Percentiles rank a stretch among this genome's conserved stretches.
Conservation (phyloP, 2,888 invertebrate genomes). For the Cistogaster globosa region DNA sequence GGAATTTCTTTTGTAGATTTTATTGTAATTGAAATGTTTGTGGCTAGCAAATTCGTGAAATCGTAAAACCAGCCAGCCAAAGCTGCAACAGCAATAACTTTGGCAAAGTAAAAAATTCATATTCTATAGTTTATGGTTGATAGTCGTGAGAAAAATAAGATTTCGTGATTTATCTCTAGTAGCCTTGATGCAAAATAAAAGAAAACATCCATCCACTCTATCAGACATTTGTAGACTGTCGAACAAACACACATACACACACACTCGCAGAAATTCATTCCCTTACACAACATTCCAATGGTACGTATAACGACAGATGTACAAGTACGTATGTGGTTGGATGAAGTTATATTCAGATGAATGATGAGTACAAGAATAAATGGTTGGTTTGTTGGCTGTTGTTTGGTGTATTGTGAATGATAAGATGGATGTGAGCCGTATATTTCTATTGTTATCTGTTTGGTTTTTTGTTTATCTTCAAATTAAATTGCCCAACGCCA, state of each 20-base stretch:
- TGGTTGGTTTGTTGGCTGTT: background rate
- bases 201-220: conserved; percentile 37
- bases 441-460: conserved; percentile 15
- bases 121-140: conserved; percentile 61
- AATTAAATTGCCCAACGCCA: conserved; percentile 56
- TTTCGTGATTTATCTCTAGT: conserved; percentile 69
- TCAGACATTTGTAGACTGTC: background rate
- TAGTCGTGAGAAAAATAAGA: conserved; percentile 70
- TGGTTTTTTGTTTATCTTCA: conserved; percentile 2
- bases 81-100: background rate
- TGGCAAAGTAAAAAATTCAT: conserved; percentile 36
- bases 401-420: conserved; percentile 54
- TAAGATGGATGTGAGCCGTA: conserved; percentile 36
- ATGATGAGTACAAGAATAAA: conserved; percentile 19
- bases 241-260: background rate
- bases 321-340: background rate
- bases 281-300: conserved; percentile 28
- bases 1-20: conserved; percentile 66
- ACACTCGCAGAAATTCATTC: no score
- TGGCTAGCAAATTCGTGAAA: conserved; percentile 63
- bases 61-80: conserved; percentile 27
- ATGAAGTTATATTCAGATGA: conserved; percentile 10
- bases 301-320: conserved; percentile 25
- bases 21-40: conserved; percentile 71
- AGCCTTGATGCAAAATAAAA: conserved; percentile 37